Conservation (phyloP, 1,140 invertebrate species). For the Luehdorfia chinensis region DNA sequence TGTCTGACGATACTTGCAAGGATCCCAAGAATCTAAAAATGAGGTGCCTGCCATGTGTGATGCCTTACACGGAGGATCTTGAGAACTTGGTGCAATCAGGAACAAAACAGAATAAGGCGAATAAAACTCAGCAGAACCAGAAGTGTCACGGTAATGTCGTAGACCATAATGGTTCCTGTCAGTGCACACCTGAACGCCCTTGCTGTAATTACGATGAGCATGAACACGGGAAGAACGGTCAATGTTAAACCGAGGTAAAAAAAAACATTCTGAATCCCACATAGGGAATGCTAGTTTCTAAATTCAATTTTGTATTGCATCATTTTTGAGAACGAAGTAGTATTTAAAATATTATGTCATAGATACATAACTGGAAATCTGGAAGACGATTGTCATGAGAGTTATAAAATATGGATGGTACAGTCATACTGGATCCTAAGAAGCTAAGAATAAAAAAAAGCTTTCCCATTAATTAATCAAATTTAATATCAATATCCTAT, state of each 20-base stretch:
- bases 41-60: slow-evolving; percentile 20
- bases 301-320: no score
- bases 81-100: background rate
- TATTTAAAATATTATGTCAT: no score
- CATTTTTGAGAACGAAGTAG: no score
- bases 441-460: no score
- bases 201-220: slow-evolving; percentile 7
- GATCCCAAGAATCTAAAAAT: slow-evolving; percentile 21
- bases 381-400: no score
- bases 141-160: background rate
- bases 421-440: no score
- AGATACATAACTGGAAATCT: no score
- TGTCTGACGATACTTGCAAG: slow-evolving; percentile 21
- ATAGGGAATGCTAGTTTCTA: no score
- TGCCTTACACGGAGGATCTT: slow-evolving; percentile 2
- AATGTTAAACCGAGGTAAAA: background rate
- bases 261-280: no score
- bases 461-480: no score
- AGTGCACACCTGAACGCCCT: slow-evolving; percentile 5
- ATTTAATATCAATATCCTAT: no score
- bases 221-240: background rate
- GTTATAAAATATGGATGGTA: no score
- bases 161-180: background rate
- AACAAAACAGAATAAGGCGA: background rate
- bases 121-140: slow-evolving; percentile 6